phyloP scores from a whole-genome alignment of 2,113 vertebrate genomes.

The Copsychus sechellarum region DNA sequence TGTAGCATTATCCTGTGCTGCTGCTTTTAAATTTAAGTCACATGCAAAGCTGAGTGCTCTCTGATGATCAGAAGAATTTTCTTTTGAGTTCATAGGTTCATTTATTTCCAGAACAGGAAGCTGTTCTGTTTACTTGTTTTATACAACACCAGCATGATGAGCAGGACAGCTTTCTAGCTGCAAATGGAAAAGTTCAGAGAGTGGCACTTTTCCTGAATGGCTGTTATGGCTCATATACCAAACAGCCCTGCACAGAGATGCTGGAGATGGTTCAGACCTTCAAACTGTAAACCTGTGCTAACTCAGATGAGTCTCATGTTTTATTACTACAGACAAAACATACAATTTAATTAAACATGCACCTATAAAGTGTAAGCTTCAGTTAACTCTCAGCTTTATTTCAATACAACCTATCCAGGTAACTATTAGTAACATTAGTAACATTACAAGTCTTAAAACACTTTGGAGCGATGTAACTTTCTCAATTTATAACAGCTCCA shows the following conservation, averaged over 20 bases:
- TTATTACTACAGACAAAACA: conserved; percentile 46
- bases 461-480: neutral
- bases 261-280: conserved; percentile 12
- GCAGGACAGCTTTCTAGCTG: neutral
- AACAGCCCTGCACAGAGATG: neutral
- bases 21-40: conserved; percentile 20
- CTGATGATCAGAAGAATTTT: neutral
- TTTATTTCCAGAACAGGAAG: conserved; percentile 10
- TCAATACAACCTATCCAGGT: conserved; percentile 16
- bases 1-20: neutral
- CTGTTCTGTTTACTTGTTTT: neutral
- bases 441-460: conserved; percentile 18
- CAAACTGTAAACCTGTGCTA: conserved; percentile 19
- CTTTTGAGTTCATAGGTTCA: neutral
- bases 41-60: neutral
- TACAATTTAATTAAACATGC: conserved; percentile 17
- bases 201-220: neutral
- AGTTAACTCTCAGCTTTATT: conserved; percentile 22
- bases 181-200: conserved; percentile 4
- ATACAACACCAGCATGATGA: neutral
- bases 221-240: conserved; percentile 16
- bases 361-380: conserved; percentile 33
- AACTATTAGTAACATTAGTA: neutral
- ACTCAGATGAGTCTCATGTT: neutral
- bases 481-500: neutral